Conservation (phyloP, 2,797 vertebrate species). For the Acanthurus leucopareius region DNA sequence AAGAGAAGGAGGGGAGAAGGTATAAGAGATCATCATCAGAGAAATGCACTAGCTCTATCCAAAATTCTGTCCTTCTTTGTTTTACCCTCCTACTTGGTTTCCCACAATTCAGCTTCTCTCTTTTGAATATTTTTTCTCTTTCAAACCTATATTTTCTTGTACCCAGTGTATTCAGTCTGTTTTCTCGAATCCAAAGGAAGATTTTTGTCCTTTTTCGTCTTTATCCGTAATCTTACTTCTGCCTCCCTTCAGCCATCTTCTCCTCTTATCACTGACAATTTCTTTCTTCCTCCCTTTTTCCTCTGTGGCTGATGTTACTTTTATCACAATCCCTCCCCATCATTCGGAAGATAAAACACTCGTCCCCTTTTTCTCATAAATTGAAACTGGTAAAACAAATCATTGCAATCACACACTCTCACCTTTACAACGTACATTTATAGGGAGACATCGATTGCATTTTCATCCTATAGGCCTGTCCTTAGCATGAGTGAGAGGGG, state of each 20-base stretch:
- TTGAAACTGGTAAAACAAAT: slow-evolving; percentile 70
- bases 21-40: slow-evolving; percentile 32
- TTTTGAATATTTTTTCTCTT: not conserved
- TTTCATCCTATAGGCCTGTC: slow-evolving; percentile 56
- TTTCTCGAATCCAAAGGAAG: not conserved
- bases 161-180: not conserved
- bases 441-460: slow-evolving; percentile 59
- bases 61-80: slow-evolving; percentile 11
- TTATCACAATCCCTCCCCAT: slow-evolving; percentile 57
- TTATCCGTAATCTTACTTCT: slow-evolving; percentile 34
- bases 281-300: slow-evolving; percentile 33
- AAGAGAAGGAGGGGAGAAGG: not conserved
- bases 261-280: slow-evolving; percentile 33
- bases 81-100: not conserved
- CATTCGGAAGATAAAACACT: slow-evolving; percentile 63
- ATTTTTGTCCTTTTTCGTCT: slow-evolving; percentile 15
- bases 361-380: slow-evolving; percentile 60
- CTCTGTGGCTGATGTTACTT: slow-evolving; percentile 53
- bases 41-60: slow-evolving; percentile 41
- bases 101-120: slow-evolving; percentile 29
- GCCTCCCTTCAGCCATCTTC: slow-evolving; percentile 18
- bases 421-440: slow-evolving; percentile 72
- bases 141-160: slow-evolving; percentile 9
- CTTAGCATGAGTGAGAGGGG: slow-evolving; percentile 61
- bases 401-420: slow-evolving; percentile 67